A percentile compares a stretch with the other conserved stretches of the same genome.
phyloP scores from a whole-genome alignment of 2,888 invertebrate genomes.

The Drosophila flavopinicola region DNA sequence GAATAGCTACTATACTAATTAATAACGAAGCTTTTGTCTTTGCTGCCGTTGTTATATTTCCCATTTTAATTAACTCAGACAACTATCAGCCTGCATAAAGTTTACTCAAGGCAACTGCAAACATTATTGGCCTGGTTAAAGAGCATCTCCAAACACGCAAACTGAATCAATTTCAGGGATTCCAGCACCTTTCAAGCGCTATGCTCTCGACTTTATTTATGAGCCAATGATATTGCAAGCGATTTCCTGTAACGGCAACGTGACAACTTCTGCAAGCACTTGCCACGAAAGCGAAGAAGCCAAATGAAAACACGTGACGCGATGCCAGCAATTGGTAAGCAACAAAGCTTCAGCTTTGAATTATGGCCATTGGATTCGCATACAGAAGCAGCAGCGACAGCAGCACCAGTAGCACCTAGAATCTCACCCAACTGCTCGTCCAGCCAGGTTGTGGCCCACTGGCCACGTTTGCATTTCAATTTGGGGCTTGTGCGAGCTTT shows the following conservation, averaged over 20 bases:
- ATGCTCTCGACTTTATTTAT: slow-evolving; percentile 56
- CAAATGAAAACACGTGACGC: slow-evolving; percentile 78
- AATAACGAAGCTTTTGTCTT: not conserved
- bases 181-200: slow-evolving; percentile 7
- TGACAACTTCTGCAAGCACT: slow-evolving; percentile 65
- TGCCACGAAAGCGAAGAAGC: slow-evolving; percentile 43
- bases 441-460: slow-evolving; percentile 28
- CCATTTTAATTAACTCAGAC: slow-evolving; percentile 21
- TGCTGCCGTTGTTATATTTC: not conserved
- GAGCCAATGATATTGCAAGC: slow-evolving; percentile 64
- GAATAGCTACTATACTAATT: slow-evolving; percentile 9
- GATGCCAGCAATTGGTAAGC: slow-evolving; percentile 69
- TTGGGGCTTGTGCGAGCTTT: slow-evolving; percentile 46
- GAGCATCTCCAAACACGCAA: not conserved
- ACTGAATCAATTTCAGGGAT: slow-evolving; percentile 23
- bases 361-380: slow-evolving; percentile 62
- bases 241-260: slow-evolving; percentile 63
- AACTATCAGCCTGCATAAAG: slow-evolving; percentile 17
- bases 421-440: not conserved
- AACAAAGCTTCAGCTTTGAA: slow-evolving; percentile 71
- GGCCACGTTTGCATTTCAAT: slow-evolving; percentile 76
- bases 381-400: slow-evolving; percentile 50
- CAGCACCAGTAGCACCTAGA: slow-evolving; percentile 11
- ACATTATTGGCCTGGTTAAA: not conserved
- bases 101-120: slow-evolving; percentile 11